Conservation (phyloP, 2,888 invertebrate species). For the Gnatocerus cornutus region DNA sequence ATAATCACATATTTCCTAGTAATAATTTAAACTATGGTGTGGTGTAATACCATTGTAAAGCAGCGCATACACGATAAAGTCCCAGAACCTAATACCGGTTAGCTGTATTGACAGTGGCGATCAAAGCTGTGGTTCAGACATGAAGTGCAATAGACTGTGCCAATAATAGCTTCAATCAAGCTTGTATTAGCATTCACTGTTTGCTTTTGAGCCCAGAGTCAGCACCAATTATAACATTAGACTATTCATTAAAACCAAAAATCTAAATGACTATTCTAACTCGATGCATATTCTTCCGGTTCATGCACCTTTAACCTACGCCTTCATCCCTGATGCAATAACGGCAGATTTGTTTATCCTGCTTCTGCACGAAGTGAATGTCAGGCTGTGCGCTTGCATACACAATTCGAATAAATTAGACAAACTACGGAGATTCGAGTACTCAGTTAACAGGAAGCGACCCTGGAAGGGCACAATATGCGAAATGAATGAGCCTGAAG, state of each 20-base stretch:
- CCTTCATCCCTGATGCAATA: constrained; percentile 21
- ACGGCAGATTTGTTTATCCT: constrained; percentile 31
- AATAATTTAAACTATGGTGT: background rate
- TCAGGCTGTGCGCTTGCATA: constrained; percentile 37
- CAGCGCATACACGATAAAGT: background rate
- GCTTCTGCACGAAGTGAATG: constrained; percentile 18
- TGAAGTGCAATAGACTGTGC: constrained; percentile 37
- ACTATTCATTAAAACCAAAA: background rate
- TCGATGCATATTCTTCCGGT: constrained; percentile 7
- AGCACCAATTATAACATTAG: constrained; percentile 21
- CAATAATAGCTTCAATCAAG: constrained; percentile 39
- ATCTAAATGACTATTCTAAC: background rate
- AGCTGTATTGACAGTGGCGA: constrained; percentile 31
- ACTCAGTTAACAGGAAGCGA: constrained; percentile 18
- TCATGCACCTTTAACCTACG: background rate
- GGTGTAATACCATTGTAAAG: background rate
- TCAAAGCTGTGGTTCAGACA: constrained; percentile 34
- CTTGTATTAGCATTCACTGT: constrained; percentile 25
- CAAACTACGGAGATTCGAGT: constrained; percentile 21
- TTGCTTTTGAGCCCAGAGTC: constrained; percentile 24
- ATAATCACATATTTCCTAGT: background rate
- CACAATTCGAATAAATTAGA: constrained; percentile 43
- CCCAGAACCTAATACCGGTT: constrained; percentile 13
- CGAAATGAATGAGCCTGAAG: constrained; percentile 33
- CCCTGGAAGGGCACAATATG: constrained; percentile 18